Base-by-base conservation (phyloP, 2,888 invertebrate species). In the Oxytorus armatus region DNA sequence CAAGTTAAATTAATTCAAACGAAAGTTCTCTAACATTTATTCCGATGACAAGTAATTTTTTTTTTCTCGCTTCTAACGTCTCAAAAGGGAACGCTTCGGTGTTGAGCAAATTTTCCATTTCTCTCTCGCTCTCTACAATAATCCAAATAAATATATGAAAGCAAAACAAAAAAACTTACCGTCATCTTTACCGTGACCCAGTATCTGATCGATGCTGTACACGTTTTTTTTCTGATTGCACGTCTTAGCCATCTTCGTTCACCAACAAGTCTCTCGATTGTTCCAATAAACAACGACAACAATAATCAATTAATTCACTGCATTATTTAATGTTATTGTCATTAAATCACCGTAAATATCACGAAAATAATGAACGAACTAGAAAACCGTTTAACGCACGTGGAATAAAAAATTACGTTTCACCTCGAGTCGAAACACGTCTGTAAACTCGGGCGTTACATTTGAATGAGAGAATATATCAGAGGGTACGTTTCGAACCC, bases 131-230 rank as follows among this genome's bases (percentile, higher is more conserved):
- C 5, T 21, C 0, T 2, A 18, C 8, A 33, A 57, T 11, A 10
- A 1, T 2, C 2, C 5, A 14, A 79, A 65, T 57, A n/a, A n/a
- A n/a, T n/a, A n/a, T n/a, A n/a, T n/a, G n/a, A 72, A 79, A 82
- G 65, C 81, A 82, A 82, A 70, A 79, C 59, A 23, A 39, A 65
- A 36, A 47, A 81, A 73, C 88, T 81, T 85, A 92, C 92, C 92
- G 83, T 91, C 90, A 44, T 88, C 90, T 82, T 91, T 91, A n/a
- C 72, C 88, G 79, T 91, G 92, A 61, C 92, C 92, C 79, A 92
- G 87, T 82, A 92, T 92, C 81, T 92, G 91, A 79, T 92, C 93
- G 83, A 93, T 92, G 86, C 91, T 92, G 86, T 93, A 93, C 80
- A 92, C 90, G 84, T 91, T 92, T 79, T 88, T 90, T 87, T 92